Conservation (phyloP, 1,140 invertebrate species). For the Saccostrea cuccullata region DNA sequence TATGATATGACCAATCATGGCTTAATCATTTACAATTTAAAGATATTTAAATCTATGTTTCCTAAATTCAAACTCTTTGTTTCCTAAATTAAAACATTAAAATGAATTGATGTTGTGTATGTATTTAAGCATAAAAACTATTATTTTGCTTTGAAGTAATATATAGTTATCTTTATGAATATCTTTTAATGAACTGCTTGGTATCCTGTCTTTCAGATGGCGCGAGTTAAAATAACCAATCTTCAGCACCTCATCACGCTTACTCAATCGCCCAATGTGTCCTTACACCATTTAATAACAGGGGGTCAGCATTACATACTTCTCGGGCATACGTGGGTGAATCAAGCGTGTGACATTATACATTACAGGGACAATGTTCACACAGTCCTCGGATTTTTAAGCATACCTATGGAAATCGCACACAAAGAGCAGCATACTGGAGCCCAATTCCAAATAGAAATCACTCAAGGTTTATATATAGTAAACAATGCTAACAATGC, state of each 20-base stretch:
- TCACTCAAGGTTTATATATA: neutral
- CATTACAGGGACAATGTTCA: neutral
- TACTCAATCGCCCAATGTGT: neutral
- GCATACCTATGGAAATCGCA: neutral
- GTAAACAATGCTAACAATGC: neutral
- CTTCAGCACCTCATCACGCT: neutral
- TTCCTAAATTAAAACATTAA: too few species aligned
- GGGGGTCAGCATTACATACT: neutral
- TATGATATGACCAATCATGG: too few species aligned
- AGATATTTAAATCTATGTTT: too few species aligned
- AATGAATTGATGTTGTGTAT: too few species aligned
- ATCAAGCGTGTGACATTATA: neutral
- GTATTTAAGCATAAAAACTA: too few species aligned
- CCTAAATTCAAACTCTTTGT: too few species aligned
- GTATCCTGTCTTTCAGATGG: neutral
- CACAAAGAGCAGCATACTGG: neutral
- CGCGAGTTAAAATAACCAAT: neutral
- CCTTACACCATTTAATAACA: neutral
- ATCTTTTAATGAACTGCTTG: too few species aligned
- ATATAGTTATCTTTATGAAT: too few species aligned
- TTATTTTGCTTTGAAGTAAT: too few species aligned
- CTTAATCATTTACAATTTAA: too few species aligned
- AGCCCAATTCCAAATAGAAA: neutral
- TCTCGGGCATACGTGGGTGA: neutral
- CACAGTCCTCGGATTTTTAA: neutral